Percentiles rank a stretch among this genome's conserved stretches.
These are phyloP conservation scores for Zingel zingel DNA, from an alignment of 2,113 vertebrate species.

Conservation along the genomic window DNA sequence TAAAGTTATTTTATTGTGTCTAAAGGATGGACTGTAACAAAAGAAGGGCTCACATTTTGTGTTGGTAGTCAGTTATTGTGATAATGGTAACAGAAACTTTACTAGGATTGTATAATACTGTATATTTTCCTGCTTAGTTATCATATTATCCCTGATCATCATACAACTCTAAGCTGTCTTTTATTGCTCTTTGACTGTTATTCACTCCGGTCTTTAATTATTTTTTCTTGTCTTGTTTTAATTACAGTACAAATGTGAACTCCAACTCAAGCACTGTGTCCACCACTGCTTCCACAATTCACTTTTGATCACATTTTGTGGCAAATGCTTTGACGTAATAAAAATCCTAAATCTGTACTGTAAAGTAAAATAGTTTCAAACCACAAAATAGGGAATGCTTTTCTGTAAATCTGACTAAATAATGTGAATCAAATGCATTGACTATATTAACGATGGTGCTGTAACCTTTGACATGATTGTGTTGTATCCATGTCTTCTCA, in stretches of 20 bases:
- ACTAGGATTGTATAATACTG: neutral
- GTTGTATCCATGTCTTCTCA: neutral
- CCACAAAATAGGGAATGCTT: neutral
- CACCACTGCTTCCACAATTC: fast-evolving
- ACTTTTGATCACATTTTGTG: neutral
- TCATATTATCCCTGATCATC: neutral
- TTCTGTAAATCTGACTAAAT: neutral
- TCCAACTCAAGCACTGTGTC: neutral
- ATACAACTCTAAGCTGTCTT: neutral
- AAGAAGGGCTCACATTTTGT: neutral
- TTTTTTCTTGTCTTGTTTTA: neutral
- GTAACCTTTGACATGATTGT: neutral
- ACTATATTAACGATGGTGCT: neutral
- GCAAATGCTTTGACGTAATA: neutral
- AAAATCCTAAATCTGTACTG: constrained; percentile 63
- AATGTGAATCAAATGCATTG: neutral
- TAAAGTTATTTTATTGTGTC: constrained; percentile 29
- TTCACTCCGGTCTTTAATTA: neutral
- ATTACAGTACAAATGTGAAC: neutral
- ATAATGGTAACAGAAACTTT: constrained; percentile 24
- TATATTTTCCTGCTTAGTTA: neutral
- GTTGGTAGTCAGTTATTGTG: neutral
- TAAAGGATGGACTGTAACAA: neutral
- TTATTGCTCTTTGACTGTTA: neutral
- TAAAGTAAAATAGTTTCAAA: neutral